Percentiles rank a stretch among this genome's conserved stretches.
phyloP scores from a whole-genome alignment of 2,797 vertebrate genomes.

The Hozukius guyotensis region DNA sequence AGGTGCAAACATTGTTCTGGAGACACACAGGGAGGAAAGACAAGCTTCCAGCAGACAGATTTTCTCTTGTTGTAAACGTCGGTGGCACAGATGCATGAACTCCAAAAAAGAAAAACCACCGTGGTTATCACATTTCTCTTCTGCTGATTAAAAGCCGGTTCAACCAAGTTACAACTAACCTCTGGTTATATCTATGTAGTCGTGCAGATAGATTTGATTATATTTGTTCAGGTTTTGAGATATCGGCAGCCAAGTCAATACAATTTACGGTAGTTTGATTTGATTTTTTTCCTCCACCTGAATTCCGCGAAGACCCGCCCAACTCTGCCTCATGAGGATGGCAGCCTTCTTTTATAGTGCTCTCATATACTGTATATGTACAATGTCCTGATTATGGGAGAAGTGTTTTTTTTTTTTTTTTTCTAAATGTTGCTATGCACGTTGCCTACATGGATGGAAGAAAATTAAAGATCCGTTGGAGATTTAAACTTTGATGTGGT shows the following conservation, averaged over 20 bases:
- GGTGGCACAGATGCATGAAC: conserved; percentile 5
- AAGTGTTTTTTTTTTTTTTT: too few species aligned
- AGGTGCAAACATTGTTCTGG: conserved; percentile 82
- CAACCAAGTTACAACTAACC: background rate
- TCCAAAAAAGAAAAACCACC: background rate
- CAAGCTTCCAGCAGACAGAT: conserved; percentile 36
- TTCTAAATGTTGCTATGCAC: too few species aligned
- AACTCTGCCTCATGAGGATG: too few species aligned
- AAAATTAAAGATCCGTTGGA: too few species aligned
- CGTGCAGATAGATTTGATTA: background rate
- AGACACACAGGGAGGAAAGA: conserved; percentile 49
- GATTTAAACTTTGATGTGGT: too few species aligned
- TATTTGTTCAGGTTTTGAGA: background rate
- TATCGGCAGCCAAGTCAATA: background rate
- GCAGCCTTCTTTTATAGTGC: too few species aligned
- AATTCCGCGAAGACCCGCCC: too few species aligned
- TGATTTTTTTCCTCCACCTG: too few species aligned
- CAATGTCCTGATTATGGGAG: too few species aligned
- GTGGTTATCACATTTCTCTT: background rate
- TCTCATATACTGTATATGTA: too few species aligned
- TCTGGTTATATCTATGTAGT: background rate
- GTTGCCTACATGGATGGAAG: rapidly evolving
- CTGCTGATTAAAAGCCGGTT: background rate
- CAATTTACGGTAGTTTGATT: background rate
- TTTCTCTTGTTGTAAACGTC: conserved; percentile 30